Evolutionary conservation across 2,888 invertebrate genomes (phyloP).

Genomic region (Pomacea canaliculata): DNA sequence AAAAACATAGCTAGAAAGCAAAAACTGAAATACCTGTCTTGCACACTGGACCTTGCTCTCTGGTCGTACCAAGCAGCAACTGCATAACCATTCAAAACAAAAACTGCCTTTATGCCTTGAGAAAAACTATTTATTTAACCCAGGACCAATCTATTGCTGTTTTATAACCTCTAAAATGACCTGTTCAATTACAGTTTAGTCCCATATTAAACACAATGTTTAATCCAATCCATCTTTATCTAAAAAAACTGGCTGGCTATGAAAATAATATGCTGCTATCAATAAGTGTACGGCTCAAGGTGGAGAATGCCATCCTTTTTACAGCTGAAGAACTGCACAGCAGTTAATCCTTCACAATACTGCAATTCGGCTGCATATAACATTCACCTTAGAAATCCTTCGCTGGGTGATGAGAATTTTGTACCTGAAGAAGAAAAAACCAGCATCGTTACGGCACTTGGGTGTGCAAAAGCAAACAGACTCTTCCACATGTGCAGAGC

Average conservation of each 20-base stretch:
- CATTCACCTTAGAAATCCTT: slow-evolving; percentile 58
- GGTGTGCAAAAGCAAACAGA: slow-evolving; percentile 54
- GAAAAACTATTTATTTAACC: background rate
- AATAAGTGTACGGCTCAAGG: too few relatives aligned
- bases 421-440: slow-evolving; percentile 33
- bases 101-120: background rate
- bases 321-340: too few relatives aligned
- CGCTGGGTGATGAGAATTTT: slow-evolving; percentile 48
- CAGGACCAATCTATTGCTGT: too few relatives aligned
- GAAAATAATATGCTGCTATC: too few relatives aligned
- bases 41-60: slow-evolving; percentile 54
- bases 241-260: too few relatives aligned
- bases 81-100: slow-evolving; percentile 28
- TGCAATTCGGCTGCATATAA: too few relatives aligned
- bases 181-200: too few relatives aligned
- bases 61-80: slow-evolving; percentile 54
- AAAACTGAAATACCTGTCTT: slow-evolving; percentile 45
- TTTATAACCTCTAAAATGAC: too few relatives aligned
- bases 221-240: too few relatives aligned
- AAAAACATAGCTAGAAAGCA: background rate
- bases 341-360: too few relatives aligned
- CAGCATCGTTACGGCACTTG: slow-evolving; percentile 44
- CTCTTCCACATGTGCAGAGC: slow-evolving; percentile 49
- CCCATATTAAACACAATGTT: too few relatives aligned
- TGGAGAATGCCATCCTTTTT: too few relatives aligned